A percentile compares a stretch with the other conserved stretches of the same genome.
phyloP scores from a whole-genome alignment of 2,797 vertebrate genomes.

The Sebastes aleutianus region DNA sequence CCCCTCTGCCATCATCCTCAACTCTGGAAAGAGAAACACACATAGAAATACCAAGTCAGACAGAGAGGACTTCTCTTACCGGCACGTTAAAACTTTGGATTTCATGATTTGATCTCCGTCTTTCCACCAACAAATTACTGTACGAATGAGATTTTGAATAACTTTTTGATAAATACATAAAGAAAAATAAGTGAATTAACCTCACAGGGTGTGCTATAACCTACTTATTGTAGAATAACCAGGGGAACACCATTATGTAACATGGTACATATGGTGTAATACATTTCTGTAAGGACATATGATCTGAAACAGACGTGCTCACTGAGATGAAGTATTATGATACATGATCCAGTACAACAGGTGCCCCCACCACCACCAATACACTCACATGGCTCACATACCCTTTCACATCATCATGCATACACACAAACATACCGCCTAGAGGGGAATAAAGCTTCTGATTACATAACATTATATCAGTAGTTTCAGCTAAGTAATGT shows the following conservation, averaged over 20 bases:
- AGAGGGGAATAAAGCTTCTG: neutral
- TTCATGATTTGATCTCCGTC: neutral
- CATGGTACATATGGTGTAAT: neutral
- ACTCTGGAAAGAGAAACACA: constrained; percentile 73
- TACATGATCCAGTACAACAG: constrained; percentile 11
- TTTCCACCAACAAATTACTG: neutral
- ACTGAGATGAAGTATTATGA: constrained; percentile 28
- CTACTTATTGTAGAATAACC: neutral
- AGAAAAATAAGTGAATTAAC: neutral
- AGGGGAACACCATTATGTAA: constrained; percentile 20
- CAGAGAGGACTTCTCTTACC: neutral
- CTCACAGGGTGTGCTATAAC: neutral
- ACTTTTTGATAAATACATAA: neutral
- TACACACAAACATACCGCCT: neutral
- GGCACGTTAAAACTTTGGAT: neutral
- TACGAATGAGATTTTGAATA: neutral
- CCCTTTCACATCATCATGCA: neutral
- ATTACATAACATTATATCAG: constrained; percentile 6
- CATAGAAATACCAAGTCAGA: neutral
- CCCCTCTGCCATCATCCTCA: constrained; percentile 95
- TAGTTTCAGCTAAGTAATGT: neutral
- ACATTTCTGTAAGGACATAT: neutral
- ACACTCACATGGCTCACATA: constrained; percentile 2
- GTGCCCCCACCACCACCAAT: neutral
- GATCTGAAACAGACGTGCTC: constrained; percentile 17